Percentiles rank a stretch among this genome's conserved stretches.
Evolutionary conservation across 2,797 vertebrate genomes (phyloP).

Genomic region (Bradypodion ventrale): DNA sequence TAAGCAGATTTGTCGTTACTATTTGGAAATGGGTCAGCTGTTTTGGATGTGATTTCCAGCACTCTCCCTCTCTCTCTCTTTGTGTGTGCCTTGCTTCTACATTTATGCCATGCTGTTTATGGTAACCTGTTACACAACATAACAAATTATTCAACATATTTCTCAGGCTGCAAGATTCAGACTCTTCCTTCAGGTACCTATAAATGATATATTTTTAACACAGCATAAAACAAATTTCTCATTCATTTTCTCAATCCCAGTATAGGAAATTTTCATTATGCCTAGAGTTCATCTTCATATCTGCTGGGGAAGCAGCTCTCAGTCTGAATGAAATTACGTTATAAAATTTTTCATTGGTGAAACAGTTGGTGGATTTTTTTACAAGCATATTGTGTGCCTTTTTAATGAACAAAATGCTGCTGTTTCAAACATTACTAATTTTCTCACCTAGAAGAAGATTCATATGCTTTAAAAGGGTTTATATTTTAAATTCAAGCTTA

Average conservation of each 20-base stretch:
- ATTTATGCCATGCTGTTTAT: not conserved
- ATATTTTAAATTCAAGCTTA: constrained; percentile 53
- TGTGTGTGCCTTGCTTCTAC: not conserved
- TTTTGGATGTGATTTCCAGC: not conserved
- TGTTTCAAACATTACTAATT: constrained; percentile 41
- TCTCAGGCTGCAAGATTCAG: not conserved
- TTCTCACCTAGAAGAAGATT: constrained; percentile 5
- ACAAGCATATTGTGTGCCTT: not conserved
- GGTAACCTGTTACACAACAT: not conserved
- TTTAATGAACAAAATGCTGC: not conserved
- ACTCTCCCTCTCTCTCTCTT: not conserved
- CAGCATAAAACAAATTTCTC: not conserved
- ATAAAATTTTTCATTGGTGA: constrained; percentile 7
- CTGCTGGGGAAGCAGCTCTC: constrained; percentile 30
- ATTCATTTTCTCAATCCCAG: not conserved
- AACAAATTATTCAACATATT: not conserved
- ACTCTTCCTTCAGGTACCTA: not conserved
- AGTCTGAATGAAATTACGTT: not conserved
- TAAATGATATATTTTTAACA: constrained; percentile 2
- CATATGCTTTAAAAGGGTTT: constrained; percentile 29
- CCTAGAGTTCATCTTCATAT: constrained; percentile 31
- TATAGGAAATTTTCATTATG: not conserved
- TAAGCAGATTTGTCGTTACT: not conserved
- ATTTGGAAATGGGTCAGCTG: not conserved
- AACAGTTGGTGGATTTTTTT: constrained; percentile 42